These are phyloP conservation scores for Forbesichthys agassizii DNA, from an alignment of 2,113 vertebrate genomes.

Conservation along the genomic window DNA sequence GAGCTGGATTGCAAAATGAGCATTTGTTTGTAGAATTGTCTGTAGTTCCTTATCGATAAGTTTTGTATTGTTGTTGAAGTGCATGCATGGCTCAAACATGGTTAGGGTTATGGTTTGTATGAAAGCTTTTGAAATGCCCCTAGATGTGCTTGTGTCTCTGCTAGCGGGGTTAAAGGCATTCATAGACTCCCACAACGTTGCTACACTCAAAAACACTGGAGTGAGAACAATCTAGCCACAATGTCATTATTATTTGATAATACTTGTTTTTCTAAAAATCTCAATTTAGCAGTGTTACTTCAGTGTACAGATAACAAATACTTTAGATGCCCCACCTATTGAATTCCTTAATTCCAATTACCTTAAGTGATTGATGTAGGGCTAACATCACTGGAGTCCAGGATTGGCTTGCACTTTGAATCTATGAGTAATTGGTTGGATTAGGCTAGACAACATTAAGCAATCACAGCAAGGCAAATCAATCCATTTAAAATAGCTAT, in stretches of 20 bases:
- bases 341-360: neutral
- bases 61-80: no score
- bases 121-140: no score
- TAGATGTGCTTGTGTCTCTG: no score
- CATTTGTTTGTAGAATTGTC: no score
- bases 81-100: no score
- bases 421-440: neutral
- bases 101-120: no score
- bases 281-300: no score
- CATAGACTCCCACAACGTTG: no score
- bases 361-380: neutral
- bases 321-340: neutral
- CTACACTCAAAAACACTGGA: neutral
- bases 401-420: neutral
- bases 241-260: neutral
- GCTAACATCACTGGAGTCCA: neutral
- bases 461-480: neutral
- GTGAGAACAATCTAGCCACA: neutral
- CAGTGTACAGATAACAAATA: no score
- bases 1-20: no score
- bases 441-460: neutral
- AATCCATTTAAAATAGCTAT: slow-evolving; percentile 2
- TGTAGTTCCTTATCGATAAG: no score
- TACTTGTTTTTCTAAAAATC: neutral
- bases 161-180: no score